Conservation (phyloP, 2,888 invertebrate genomes). For the Myopa testacea region DNA sequence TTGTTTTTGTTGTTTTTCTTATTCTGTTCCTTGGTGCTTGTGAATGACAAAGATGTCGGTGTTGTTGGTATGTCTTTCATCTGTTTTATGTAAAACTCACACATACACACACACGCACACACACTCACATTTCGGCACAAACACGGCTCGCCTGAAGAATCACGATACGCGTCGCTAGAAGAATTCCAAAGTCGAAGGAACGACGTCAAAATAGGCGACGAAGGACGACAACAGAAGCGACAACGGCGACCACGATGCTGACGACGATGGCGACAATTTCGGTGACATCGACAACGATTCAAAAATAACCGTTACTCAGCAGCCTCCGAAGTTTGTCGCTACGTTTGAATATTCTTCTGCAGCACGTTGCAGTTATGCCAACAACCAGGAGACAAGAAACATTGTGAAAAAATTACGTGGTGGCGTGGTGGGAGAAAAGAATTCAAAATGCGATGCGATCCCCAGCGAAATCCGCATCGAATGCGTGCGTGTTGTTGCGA, state of each 20-base stretch:
- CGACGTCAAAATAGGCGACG: neutral
- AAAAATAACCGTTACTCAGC: no score
- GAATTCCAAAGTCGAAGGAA: constrained; percentile 15
- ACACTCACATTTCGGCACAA: neutral
- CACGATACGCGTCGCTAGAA: neutral
- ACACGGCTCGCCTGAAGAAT: neutral
- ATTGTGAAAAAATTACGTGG: neutral
- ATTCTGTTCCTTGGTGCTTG: neutral
- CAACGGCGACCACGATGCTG: constrained; percentile 30
- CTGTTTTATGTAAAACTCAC: neutral
- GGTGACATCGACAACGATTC: constrained; percentile 32
- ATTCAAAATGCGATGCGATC: neutral
- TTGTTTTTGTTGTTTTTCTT: neutral
- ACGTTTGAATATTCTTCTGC: neutral
- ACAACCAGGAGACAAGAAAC: neutral
- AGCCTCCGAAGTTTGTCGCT: no score
- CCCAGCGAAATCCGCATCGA: constrained; percentile 26
- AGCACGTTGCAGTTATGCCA: neutral
- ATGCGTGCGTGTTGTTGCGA: constrained; percentile 53
- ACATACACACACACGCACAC: constrained; percentile 10
- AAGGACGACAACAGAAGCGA: constrained; percentile 21
- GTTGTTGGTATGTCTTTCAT: neutral
- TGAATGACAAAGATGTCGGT: no score
- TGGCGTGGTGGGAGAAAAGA: no score
- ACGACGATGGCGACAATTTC: neutral